These are phyloP conservation scores for Scyliorhinus canicula DNA, from an alignment of 2,797 vertebrate genomes.

Conservation along the genomic window DNA sequence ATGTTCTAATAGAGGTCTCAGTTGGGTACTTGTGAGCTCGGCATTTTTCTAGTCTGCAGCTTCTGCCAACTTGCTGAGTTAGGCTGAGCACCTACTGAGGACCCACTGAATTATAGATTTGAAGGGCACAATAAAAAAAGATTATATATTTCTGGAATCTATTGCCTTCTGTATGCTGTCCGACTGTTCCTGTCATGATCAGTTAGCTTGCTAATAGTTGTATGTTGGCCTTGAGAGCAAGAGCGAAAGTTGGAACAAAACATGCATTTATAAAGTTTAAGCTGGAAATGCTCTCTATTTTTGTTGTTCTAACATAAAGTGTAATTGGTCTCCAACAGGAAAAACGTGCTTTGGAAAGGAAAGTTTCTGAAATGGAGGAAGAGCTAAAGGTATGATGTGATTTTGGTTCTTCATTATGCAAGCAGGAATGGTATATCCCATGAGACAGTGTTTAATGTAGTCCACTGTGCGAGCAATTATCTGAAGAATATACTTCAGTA, in stretches of 20 bases:
- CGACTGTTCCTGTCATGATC: background rate
- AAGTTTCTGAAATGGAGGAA: slow-evolving; percentile 91
- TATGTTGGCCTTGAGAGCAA: background rate
- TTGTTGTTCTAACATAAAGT: slow-evolving; percentile 25
- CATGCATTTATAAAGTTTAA: background rate
- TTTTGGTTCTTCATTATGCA: background rate
- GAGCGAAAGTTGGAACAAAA: background rate
- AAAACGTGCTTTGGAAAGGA: slow-evolving; percentile 83
- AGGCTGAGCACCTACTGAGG: background rate
- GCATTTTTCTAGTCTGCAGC: background rate
- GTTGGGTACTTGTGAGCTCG: background rate
- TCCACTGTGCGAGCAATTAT: background rate
- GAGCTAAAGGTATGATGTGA: slow-evolving; percentile 79
- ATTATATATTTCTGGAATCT: background rate
- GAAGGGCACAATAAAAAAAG: background rate
- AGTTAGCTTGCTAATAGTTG: background rate
- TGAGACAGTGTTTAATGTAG: too few relatives aligned
- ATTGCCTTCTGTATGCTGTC: background rate
- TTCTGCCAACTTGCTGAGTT: background rate
- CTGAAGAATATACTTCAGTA: background rate
- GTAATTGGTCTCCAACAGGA: slow-evolving; percentile 62
- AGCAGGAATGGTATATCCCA: background rate
- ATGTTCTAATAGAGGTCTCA: too few relatives aligned
- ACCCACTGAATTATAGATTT: background rate
- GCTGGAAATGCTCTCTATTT: background rate